Conservation (phyloP, 2,888 invertebrate species). For the Poecilobothrus nobilitatus region DNA sequence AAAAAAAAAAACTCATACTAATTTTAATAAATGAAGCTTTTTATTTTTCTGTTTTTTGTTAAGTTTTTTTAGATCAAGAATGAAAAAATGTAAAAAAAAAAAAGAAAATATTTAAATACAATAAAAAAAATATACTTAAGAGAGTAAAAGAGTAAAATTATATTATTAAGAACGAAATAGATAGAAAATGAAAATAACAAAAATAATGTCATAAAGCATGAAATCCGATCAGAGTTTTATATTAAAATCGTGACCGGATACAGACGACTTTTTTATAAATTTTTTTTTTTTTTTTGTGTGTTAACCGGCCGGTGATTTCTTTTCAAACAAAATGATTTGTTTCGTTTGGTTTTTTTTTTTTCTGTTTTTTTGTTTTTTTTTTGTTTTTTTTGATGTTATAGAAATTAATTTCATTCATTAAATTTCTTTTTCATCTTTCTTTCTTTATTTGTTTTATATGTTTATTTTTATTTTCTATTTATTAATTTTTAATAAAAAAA, state of each 20-base stretch:
- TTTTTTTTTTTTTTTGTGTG: not conserved
- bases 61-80: not conserved
- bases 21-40: not conserved
- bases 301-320: slow-evolving; percentile 5
- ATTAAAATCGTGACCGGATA: slow-evolving; percentile 6
- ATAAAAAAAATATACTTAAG: not conserved
- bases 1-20: no score
- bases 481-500: no score
- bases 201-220: not conserved
- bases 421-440: not conserved
- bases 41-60: no score
- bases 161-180: not conserved
- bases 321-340: not conserved
- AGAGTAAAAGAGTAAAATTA: not conserved
- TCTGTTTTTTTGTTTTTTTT: not conserved
- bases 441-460: not conserved
- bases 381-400: not conserved
- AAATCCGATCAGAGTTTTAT: not conserved
- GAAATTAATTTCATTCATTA: not conserved
- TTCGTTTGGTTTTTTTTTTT: not conserved
- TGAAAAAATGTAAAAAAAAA: not conserved
- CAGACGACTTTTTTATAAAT: not conserved
- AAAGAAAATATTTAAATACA: not conserved
- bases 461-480: not conserved
- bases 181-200: not conserved